A percentile compares a stretch with the other conserved stretches of the same genome.
phyloP scores from a whole-genome alignment of 1,140 invertebrate genomes.

The Propsilocerus akamusi region DNA sequence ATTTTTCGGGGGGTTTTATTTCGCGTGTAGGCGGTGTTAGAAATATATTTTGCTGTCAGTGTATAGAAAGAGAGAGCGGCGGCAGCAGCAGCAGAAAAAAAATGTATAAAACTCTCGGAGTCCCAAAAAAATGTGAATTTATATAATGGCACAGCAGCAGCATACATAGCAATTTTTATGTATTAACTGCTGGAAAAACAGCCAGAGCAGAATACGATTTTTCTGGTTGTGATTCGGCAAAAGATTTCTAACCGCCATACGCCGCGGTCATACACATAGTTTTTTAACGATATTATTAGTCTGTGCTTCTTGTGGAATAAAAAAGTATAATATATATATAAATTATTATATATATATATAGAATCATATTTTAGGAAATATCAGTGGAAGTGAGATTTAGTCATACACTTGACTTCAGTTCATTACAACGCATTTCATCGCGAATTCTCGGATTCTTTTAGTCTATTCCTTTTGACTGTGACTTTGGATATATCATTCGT shows the following conservation, averaged over 20 bases:
- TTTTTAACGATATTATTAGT: slow-evolving; percentile 4
- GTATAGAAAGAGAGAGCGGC: background rate
- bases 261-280: background rate
- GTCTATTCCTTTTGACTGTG: too few relatives aligned
- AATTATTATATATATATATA: background rate
- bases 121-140: slow-evolving; percentile 3
- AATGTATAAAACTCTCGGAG: background rate
- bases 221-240: background rate
- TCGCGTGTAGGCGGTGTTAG: slow-evolving; percentile 2
- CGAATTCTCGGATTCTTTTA: background rate
- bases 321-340: background rate
- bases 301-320: background rate
- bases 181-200: slow-evolving; percentile 4
- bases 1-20: too few relatives aligned
- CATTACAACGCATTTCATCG: background rate
- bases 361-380: slow-evolving; percentile 4
- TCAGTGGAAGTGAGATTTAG: background rate
- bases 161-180: background rate
- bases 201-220: slow-evolving; percentile 4
- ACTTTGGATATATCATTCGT: too few relatives aligned
- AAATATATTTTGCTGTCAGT: slow-evolving; percentile 1
- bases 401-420: slow-evolving; percentile 4
- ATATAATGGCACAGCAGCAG: background rate
- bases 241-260: slow-evolving; percentile 1
- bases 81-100: background rate